These are phyloP conservation scores for Astropecten irregularis DNA, from an alignment of 53 echinoderm and acorn worm species.

Conservation along the genomic window DNA sequence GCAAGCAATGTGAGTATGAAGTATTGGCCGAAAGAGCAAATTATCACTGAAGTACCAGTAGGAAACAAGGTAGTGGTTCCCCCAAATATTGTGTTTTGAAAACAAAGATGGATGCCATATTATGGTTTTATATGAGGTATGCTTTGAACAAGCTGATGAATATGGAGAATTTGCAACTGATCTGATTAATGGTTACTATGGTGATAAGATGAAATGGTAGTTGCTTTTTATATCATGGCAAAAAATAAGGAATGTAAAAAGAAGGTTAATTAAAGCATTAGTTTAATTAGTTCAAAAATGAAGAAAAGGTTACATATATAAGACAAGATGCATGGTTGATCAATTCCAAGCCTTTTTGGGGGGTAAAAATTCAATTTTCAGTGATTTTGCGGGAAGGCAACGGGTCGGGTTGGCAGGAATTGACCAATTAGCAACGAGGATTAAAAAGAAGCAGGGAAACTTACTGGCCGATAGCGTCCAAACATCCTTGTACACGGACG, in stretches of 20 bases:
- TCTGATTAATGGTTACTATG: neutral
- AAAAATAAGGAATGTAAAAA: neutral
- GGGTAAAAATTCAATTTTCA: neutral
- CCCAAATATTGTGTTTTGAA: too few relatives aligned
- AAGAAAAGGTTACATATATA: neutral
- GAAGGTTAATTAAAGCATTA: neutral
- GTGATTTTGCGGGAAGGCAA: neutral
- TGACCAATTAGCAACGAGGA: constrained; percentile 8
- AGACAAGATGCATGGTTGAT: neutral
- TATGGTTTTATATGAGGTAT: neutral
- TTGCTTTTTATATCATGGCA: neutral
- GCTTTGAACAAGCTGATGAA: neutral
- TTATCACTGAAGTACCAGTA: too few relatives aligned
- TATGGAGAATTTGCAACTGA: neutral
- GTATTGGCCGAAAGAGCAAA: too few relatives aligned
- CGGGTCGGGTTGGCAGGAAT: neutral
- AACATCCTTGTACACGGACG: constrained; percentile 64
- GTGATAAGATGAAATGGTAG: neutral
- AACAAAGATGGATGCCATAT: neutral
- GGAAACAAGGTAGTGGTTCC: too few relatives aligned
- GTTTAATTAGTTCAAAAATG: neutral
- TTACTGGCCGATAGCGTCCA: constrained; percentile 44
- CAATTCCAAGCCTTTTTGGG: neutral
- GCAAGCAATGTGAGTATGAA: too few relatives aligned
- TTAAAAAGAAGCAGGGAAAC: too few relatives aligned